Percentiles rank a stretch among this genome's conserved stretches.
Evolutionary conservation across 2,113 vertebrate species (phyloP).

Genomic region (Blennius ocellaris): DNA sequence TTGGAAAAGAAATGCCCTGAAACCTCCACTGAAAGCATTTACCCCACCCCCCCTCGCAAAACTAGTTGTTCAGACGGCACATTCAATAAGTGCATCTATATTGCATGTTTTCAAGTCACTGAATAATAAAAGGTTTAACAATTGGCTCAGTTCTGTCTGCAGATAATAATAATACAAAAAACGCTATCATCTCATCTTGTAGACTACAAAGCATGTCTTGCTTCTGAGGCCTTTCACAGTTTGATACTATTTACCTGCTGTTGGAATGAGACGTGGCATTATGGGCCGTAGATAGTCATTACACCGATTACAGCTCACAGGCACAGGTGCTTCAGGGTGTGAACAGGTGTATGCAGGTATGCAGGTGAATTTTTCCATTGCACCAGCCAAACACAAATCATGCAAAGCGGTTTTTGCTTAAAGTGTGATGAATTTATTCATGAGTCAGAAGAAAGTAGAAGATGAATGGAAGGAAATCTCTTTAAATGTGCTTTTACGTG

Average conservation of each 20-base stretch:
- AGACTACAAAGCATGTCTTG: constrained; percentile 20
- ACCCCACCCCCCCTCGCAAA: too few species aligned
- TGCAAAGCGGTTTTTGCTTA: not conserved
- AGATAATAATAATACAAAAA: not conserved
- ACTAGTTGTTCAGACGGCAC: not conserved
- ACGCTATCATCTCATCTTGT: not conserved
- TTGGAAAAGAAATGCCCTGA: not conserved
- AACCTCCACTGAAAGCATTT: not conserved
- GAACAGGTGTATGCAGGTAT: constrained; percentile 48
- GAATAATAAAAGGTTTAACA: not conserved
- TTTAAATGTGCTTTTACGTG: too few species aligned
- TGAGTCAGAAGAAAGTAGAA: too few species aligned
- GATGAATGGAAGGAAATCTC: too few species aligned
- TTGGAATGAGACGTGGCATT: constrained; percentile 31
- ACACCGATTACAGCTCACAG: constrained; percentile 45
- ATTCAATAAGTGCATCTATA: not conserved
- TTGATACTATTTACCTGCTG: too few species aligned
- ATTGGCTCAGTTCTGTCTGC: not conserved
- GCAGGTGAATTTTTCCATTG: constrained; percentile 27
- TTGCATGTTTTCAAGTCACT: not conserved
- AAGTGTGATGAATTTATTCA: too few species aligned
- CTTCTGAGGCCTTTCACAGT: not conserved
- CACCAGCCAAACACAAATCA: not conserved
- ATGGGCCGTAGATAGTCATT: constrained; percentile 19
- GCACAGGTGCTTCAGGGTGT: constrained; percentile 44